These are phyloP conservation scores for Rynchops niger DNA, from an alignment of 2,113 vertebrate genomes.

Conservation along the genomic window DNA sequence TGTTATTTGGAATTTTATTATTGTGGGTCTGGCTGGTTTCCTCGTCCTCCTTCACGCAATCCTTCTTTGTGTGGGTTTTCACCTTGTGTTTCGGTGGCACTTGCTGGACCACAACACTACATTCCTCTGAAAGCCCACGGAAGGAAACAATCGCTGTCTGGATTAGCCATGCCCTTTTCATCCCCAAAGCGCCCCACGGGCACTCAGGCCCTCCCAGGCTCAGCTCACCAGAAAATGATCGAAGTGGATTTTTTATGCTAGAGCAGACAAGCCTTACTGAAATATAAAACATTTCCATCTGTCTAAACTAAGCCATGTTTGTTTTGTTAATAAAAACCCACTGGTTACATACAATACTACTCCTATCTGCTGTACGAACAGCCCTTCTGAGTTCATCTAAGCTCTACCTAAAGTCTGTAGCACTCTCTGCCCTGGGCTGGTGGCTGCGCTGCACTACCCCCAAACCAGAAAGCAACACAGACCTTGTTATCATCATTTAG, in stretches of 20 bases:
- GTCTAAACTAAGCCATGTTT: neutral
- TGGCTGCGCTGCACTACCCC: neutral
- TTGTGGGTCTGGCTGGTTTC: neutral
- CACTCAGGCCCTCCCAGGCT: neutral
- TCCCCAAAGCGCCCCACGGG: accelerated
- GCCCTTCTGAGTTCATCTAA: neutral
- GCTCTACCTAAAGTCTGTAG: neutral
- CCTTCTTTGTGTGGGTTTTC: neutral
- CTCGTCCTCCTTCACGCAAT: neutral
- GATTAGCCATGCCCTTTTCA: neutral
- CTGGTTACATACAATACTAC: neutral
- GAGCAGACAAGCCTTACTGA: neutral
- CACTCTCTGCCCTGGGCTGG: neutral
- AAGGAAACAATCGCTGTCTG: neutral
- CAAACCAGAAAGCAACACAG: neutral
- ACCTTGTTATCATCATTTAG: neutral
- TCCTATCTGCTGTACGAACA: neutral
- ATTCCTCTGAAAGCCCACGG: neutral
- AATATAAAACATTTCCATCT: neutral
- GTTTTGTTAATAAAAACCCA: neutral
- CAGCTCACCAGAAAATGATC: neutral
- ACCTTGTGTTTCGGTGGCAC: constrained; percentile 5
- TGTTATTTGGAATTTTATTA: constrained; percentile 9
- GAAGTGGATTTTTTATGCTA: neutral
- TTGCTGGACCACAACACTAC: neutral